Conservation (phyloP, 2,113 vertebrate genomes). For the Oryzias melastigma region DNA sequence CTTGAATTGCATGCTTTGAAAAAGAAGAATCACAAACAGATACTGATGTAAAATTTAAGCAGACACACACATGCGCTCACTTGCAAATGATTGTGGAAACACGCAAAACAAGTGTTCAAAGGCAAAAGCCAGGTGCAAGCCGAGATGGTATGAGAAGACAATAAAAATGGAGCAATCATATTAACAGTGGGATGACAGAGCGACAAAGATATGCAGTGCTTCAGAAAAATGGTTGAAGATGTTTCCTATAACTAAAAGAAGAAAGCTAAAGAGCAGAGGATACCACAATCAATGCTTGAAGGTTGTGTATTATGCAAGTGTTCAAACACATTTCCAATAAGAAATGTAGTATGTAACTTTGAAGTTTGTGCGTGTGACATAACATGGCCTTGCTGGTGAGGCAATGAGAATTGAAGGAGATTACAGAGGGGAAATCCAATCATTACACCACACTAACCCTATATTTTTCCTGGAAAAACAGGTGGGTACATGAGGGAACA, state of each 20-base stretch:
- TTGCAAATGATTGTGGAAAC: constrained; percentile 61
- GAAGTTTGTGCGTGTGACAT: constrained; percentile 15
- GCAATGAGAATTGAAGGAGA: constrained; percentile 72
- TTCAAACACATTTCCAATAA: neutral
- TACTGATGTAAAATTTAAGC: constrained; percentile 45
- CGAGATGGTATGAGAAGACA: constrained; percentile 65
- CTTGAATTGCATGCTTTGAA: constrained; percentile 49
- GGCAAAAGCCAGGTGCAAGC: constrained; percentile 74
- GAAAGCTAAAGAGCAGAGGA: constrained; percentile 1
- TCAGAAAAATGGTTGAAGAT: constrained; percentile 50
- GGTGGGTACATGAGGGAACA: constrained; percentile 67
- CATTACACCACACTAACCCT: constrained; percentile 72
- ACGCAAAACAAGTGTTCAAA: constrained; percentile 74
- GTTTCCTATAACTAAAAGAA: constrained; percentile 47
- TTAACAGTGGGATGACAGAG: constrained; percentile 72
- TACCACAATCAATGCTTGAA: neutral
- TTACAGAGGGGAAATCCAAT: constrained; percentile 79
- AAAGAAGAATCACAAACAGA: constrained; percentile 59
- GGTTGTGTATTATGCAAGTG: neutral
- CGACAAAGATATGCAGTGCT: constrained; percentile 66
- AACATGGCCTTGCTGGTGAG: constrained; percentile 51
- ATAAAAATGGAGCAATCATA: constrained; percentile 65
- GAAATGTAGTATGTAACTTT: constrained; percentile 6
- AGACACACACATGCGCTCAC: constrained; percentile 56
- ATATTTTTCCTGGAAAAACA: constrained; percentile 76